These are phyloP conservation scores for Choreutis nemorana DNA, from an alignment of 2,888 invertebrate genomes.

Conservation along the genomic window DNA sequence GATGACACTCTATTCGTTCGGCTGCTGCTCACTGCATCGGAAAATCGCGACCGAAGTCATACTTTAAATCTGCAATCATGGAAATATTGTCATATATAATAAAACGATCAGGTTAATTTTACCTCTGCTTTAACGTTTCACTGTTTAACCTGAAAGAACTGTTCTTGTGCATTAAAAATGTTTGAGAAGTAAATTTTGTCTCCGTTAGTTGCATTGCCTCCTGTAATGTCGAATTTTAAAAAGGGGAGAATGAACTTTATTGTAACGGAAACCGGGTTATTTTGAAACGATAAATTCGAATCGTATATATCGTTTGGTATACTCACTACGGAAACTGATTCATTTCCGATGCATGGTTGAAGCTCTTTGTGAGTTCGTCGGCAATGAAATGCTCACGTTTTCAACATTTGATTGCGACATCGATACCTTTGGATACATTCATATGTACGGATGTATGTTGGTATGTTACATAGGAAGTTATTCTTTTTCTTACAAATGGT, in stretches of 20 bases:
- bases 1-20: conserved; percentile 46
- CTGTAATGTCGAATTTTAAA: too few relatives aligned
- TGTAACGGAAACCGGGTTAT: too few relatives aligned
- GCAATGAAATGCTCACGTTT: conserved; percentile 58
- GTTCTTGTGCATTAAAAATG: conserved; percentile 39
- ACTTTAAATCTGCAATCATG: too few relatives aligned
- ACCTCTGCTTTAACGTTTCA: too few relatives aligned
- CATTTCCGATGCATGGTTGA: conserved; percentile 64
- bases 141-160: too few relatives aligned
- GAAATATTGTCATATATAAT: too few relatives aligned
- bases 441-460: too few relatives aligned
- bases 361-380: conserved; percentile 60
- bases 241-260: too few relatives aligned
- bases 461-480: too few relatives aligned
- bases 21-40: conserved; percentile 28
- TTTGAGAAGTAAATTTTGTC: conserved; percentile 31
- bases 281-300: conserved; percentile 20
- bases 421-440: conserved; percentile 40
- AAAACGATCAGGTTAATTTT: too few relatives aligned
- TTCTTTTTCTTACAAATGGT: too few relatives aligned
- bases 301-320: conserved; percentile 40
- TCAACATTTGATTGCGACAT: conserved; percentile 59
- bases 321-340: conserved; percentile 61
- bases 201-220: conserved; percentile 28
- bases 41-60: conserved; percentile 19